These are phyloP conservation scores for Mesorhabditis sp. DNA, from an alignment of 2,888 invertebrate genomes.

Conservation along the genomic window DNA sequence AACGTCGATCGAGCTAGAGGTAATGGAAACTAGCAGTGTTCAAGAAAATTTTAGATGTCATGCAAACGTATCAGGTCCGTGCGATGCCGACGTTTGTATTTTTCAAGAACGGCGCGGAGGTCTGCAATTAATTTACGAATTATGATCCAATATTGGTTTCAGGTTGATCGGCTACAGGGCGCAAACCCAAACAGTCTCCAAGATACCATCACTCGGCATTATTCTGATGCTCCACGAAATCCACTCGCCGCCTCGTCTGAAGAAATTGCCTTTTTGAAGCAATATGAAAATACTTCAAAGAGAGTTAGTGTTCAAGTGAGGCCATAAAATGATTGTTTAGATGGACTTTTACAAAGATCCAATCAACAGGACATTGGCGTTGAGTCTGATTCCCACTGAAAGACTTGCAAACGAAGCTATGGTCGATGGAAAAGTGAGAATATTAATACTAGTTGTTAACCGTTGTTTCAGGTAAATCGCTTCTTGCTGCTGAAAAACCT, in stretches of 20 bases:
- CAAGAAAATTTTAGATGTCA: conserved; percentile 59
- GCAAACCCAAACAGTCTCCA: conserved; percentile 79
- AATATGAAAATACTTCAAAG: conserved; percentile 18
- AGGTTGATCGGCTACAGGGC: conserved; percentile 78
- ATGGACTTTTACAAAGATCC: conserved; percentile 38
- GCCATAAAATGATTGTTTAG: conserved; percentile 16
- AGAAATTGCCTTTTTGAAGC: conserved; percentile 41
- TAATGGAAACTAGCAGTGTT: conserved; percentile 14
- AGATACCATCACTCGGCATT: conserved; percentile 21
- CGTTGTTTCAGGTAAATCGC: conserved; percentile 14
- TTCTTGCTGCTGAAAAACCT: conserved; percentile 63
- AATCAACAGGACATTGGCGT: conserved; percentile 44
- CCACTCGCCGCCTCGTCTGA: conserved; percentile 31
- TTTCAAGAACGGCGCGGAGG: conserved; percentile 73
- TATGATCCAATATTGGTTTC: neutral
- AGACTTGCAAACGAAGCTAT: conserved; percentile 22
- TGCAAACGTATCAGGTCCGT: conserved; percentile 79
- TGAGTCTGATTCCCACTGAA: conserved; percentile 47
- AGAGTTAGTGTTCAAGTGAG: conserved; percentile 14
- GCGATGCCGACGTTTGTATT: conserved; percentile 99
- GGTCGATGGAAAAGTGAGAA: conserved; percentile 17
- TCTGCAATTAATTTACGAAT: neutral
- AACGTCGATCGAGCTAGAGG: conserved; percentile 76
- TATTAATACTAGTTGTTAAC: neutral
- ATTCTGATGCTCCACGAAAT: conserved; percentile 25